Evolutionary conservation across 2,797 vertebrate species (phyloP), one percentile per base, ranked within the genome.

Genomic region (Antennarius maculatus): DNA sequence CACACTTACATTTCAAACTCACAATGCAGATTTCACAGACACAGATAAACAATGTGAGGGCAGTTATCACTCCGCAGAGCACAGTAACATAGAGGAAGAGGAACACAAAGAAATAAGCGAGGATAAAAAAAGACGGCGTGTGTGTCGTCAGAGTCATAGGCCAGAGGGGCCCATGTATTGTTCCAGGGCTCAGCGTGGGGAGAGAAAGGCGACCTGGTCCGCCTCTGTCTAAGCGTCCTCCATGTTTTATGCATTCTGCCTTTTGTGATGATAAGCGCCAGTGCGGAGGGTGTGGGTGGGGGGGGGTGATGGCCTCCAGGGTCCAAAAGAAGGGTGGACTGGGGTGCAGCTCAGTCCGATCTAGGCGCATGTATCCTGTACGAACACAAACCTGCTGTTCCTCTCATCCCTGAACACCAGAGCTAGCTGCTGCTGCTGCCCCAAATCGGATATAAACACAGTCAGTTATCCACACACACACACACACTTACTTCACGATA

Each of bases 241-340:
- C 92, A 92, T 92, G 92, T 94, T 94, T 93, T 91, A 94, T 94
- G 92, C 92, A 94, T 94, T 92, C 92, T 90, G 86, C 86, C 89
- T 89, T 93, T 94, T 94, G 93, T 94, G 92, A 94, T 94, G 92
- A 92, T 92, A 93, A 94, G 93, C 88, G 78, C 89, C 86, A 90
- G 89, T 43, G 73, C 65, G 56, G 86, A 91, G 87, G 23, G 23
- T 23, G n/a, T n/a, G n/a, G 23, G 23, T 1, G 23, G 23, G 90
- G 90, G 90, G 86, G 90, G 91, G 92, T 91, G 88, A 84, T 88
- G 86, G 89, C 90, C 91, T 91, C 89, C 82, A 83, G 91, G 89
- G 91, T 90, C 86, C 87, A 80, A 53, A 56, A 81, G 76, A 88
- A 80, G 89, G 89, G 88, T 86, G 81, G 65, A 70, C 75, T 67